Evolutionary conservation across 2,113 vertebrate species (phyloP).

Genomic region (Stomatorhinus ivindoensis): DNA sequence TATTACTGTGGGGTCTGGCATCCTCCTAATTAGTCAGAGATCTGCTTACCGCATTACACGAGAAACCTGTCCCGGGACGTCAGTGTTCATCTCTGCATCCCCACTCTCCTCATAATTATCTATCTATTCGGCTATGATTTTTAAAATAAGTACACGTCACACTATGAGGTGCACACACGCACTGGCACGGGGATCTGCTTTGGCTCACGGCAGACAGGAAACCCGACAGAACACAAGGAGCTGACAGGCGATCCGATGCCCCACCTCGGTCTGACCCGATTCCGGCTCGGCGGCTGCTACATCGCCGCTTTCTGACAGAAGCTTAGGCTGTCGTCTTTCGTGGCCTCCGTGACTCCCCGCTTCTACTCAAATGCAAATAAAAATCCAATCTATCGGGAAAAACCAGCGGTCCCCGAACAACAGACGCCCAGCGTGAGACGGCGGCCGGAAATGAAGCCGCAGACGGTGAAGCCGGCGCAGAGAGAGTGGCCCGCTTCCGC

Average conservation of each 20-base stretch:
- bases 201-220: neutral
- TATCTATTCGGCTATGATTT: neutral
- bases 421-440: neutral
- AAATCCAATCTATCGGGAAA: neutral
- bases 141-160: neutral
- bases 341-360: slow-evolving; percentile 22
- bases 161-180: neutral
- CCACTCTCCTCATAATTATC: neutral
- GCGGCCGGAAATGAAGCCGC: neutral
- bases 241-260: neutral
- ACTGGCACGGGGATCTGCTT: neutral
- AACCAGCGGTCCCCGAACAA: neutral
- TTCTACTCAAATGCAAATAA: slow-evolving; percentile 17
- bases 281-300: neutral
- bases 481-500: neutral
- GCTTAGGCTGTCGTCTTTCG: slow-evolving; percentile 21
- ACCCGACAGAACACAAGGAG: neutral
- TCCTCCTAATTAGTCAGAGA: slow-evolving; percentile 31
- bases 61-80: slow-evolving; percentile 24
- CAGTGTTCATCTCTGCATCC: neutral
- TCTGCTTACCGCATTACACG: slow-evolving; percentile 23
- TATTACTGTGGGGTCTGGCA: slow-evolving; percentile 16
- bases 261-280: neutral
- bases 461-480: neutral
- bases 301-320: slow-evolving; percentile 7